Percentiles rank a stretch among this genome's conserved stretches.
Evolutionary conservation across 1,140 invertebrate species (phyloP).

Genomic region (Drosophila persimilis): DNA sequence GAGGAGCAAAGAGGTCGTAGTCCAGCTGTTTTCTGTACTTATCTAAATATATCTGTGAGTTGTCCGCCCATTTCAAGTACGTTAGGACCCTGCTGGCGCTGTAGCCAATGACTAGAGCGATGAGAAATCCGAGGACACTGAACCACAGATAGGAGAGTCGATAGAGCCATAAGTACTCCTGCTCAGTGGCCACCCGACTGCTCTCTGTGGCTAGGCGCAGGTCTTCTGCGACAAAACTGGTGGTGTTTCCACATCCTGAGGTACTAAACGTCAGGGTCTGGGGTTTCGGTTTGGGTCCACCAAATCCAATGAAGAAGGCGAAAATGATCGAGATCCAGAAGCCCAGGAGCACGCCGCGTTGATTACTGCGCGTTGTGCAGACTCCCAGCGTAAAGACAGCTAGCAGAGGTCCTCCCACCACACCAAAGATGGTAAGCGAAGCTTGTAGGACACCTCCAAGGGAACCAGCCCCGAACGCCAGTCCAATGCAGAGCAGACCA

Average conservation of each 20-base stretch:
- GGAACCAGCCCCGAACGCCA: conserved; percentile 88
- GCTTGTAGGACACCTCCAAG: conserved; percentile 90
- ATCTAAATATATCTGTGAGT: conserved; percentile 73
- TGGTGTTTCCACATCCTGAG: conserved; percentile 84
- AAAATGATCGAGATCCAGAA: conserved; percentile 87
- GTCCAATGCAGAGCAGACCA: conserved; percentile 87
- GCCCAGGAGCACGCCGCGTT: conserved; percentile 89
- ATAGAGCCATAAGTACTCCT: conserved; percentile 71
- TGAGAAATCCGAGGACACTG: conserved; percentile 87
- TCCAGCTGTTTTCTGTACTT: conserved; percentile 75
- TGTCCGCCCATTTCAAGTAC: conserved; percentile 56
- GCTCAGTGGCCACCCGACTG: conserved; percentile 15
- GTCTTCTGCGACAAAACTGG: conserved; percentile 26
- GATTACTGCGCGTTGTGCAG: conserved; percentile 86
- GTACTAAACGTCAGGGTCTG: conserved; percentile 85
- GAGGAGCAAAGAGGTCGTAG: conserved; percentile 87
- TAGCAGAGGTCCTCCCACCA: conserved; percentile 91
- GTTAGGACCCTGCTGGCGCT: conserved; percentile 84
- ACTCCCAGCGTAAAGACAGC: conserved; percentile 92
- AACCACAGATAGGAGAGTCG: conserved; percentile 95
- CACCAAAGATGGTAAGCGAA: conserved; percentile 90
- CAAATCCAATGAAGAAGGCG: conserved; percentile 93
- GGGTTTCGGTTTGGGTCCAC: conserved; percentile 87
- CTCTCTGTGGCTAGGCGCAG: conserved; percentile 12
- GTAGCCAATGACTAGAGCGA: conserved; percentile 87